Percentiles rank a stretch among this genome's conserved stretches.
Evolutionary conservation across 2,797 vertebrate species (phyloP).

Genomic region (Chaunax sp.): DNA sequence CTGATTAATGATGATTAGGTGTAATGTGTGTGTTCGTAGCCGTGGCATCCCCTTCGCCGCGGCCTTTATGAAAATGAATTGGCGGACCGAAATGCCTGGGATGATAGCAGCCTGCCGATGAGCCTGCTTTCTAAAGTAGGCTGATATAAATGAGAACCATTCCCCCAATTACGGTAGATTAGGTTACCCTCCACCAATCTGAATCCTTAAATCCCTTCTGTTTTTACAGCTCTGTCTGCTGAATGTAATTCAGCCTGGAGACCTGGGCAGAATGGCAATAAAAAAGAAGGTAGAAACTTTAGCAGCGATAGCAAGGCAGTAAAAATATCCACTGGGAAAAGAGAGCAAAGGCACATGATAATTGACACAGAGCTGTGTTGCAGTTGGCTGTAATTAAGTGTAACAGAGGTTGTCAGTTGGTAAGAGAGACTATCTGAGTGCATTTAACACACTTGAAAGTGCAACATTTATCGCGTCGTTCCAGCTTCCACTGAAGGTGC

Average conservation of each 20-base stretch:
- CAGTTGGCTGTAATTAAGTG: constrained; percentile 80
- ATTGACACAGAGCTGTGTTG: constrained; percentile 75
- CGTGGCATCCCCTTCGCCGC: constrained; percentile 31
- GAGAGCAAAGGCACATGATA: constrained; percentile 66
- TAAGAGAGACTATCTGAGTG: constrained; percentile 61
- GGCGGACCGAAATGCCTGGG: constrained; percentile 50
- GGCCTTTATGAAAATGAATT: constrained; percentile 66
- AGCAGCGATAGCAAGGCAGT: constrained; percentile 57
- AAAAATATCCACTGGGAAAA: constrained; percentile 67
- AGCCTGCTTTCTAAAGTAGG: constrained; percentile 72
- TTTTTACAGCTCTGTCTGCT: constrained; percentile 75
- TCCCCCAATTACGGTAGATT: constrained; percentile 80
- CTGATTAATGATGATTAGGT: constrained; percentile 65
- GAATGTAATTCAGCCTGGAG: constrained; percentile 70
- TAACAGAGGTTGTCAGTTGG: constrained; percentile 75
- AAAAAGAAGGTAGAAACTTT: constrained; percentile 70
- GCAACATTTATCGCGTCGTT: constrained; percentile 66
- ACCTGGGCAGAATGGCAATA: constrained; percentile 77
- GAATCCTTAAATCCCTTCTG: constrained; percentile 78
- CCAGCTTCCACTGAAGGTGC: constrained; percentile 46
- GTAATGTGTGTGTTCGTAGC: constrained; percentile 52
- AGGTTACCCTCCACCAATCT: constrained; percentile 77
- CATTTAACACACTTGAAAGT: constrained; percentile 69
- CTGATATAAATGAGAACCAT: constrained; percentile 77
- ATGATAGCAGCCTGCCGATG: no score